phyloP scores from a whole-genome alignment of 2,113 vertebrate species.

The Turdus rufiventris region DNA sequence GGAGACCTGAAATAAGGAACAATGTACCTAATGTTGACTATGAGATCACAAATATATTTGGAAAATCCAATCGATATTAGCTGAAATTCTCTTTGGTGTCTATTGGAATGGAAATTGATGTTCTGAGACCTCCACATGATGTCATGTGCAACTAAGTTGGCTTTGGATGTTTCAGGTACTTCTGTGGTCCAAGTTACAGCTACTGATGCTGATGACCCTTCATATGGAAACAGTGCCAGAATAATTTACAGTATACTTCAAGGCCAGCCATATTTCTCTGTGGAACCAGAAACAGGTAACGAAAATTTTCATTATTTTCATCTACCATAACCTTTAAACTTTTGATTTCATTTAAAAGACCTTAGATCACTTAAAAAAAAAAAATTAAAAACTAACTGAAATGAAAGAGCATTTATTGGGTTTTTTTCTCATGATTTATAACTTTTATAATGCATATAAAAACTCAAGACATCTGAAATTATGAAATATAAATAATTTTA shows the following conservation, averaged over 20 bases:
- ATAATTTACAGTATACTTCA: constrained; percentile 84
- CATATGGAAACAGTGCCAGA: constrained; percentile 82
- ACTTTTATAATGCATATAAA: neutral
- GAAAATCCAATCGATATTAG: neutral
- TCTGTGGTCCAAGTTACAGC: constrained; percentile 84
- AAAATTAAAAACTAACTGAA: neutral
- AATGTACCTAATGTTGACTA: neutral
- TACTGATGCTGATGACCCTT: constrained; percentile 80
- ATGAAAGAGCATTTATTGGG: neutral
- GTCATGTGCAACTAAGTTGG: constrained; percentile 48
- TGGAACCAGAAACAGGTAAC: constrained; percentile 84
- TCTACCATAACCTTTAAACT: neutral
- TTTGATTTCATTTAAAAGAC: neutral
- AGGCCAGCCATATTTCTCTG: constrained; percentile 83
- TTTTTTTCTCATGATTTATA: neutral
- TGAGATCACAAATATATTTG: neutral
- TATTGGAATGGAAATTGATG: constrained; percentile 4
- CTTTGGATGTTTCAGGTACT: constrained; percentile 76
- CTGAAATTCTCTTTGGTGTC: neutral
- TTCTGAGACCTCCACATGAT: constrained; percentile 18
- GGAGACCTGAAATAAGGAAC: neutral
- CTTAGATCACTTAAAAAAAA: neutral
- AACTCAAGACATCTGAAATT: neutral
- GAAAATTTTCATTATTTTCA: neutral
- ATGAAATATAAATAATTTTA: neutral